phyloP scores from a whole-genome alignment of 2,113 vertebrate species.

The Herpetotheres cachinnans region DNA sequence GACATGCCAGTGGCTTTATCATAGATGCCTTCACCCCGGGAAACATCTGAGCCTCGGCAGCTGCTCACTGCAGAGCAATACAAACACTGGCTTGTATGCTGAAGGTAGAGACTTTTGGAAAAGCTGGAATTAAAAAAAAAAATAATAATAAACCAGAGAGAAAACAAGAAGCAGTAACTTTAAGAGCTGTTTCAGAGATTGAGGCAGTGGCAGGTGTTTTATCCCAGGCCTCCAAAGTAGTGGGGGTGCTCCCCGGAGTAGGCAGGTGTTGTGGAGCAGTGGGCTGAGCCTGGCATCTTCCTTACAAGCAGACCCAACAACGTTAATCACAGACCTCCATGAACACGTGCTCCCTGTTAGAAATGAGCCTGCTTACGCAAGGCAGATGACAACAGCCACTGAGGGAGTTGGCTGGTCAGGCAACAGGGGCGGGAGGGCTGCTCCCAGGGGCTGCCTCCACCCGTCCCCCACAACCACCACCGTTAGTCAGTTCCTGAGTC shows the following conservation, averaged over 20 bases:
- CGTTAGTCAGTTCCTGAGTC: background rate
- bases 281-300: background rate
- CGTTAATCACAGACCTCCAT: background rate
- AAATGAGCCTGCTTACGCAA: background rate
- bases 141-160: background rate
- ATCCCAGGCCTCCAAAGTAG: background rate
- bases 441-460: background rate
- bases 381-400: fast-evolving
- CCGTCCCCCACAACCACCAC: fast-evolving
- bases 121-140: background rate
- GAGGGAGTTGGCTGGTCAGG: fast-evolving
- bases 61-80: background rate
- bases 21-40: background rate
- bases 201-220: background rate
- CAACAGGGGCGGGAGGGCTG: too few relatives aligned
- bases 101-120: background rate
- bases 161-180: background rate
- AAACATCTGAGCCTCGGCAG: fast-evolving
- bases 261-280: background rate
- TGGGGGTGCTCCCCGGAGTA: fast-evolving
- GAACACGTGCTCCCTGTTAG: fast-evolving
- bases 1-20: fast-evolving
- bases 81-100: background rate
- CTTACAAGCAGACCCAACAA: background rate
- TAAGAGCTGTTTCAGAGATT: background rate